Base-by-base conservation (phyloP, 2,797 vertebrate species). In the Pipistrellus kuhlii region DNA sequence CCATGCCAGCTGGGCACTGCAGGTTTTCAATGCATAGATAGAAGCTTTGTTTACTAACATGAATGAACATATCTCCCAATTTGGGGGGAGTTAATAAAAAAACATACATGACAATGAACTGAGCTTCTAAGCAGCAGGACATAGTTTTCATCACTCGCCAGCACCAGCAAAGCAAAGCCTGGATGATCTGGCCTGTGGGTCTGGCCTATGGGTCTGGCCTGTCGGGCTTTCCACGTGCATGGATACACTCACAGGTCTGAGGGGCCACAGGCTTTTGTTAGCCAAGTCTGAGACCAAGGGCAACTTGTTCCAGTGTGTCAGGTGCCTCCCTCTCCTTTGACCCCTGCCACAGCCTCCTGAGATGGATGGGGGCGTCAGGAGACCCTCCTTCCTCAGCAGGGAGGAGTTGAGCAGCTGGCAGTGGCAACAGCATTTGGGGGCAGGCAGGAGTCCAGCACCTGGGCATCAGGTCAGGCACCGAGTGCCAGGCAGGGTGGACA, bases 321-420 rank as follows among this genome's bases (percentile, higher is more conserved):
- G 17, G 8, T 1, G 27, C 8, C 62, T 10, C 44, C 14, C 2
- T 68, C 17, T 25, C 13, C 11, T 9, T 9, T 30, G 62, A 27
- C 8, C 10, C 2, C 10, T 0, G 0, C 17, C 21, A 3, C 3
- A 32, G 77, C 11, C 12, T 13, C 4, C 46, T 21, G 55, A 64
- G 44, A 17, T 17, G 4, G 51, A 20, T 0, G 2, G 20, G 4
- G 6, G 21, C 0, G 0, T 20, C 11, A 32, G 51, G 59, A 73
- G 84, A 59, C 18, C 2, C 59, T 10, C 2, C 1, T 21, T 51
- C 41, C 2, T 21, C 4, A 21, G 17, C 6, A 5, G 23, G 18
- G 41, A 23, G 14, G 44, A 3, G 48, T 51, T 1, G 14, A 59
- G 8, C 7, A 12, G 27, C 8, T 3, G 20, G 6, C 10, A 4